Evolutionary conservation across 2,113 vertebrate species (phyloP).

Genomic region (Ictidomys tridecemlineatus): DNA sequence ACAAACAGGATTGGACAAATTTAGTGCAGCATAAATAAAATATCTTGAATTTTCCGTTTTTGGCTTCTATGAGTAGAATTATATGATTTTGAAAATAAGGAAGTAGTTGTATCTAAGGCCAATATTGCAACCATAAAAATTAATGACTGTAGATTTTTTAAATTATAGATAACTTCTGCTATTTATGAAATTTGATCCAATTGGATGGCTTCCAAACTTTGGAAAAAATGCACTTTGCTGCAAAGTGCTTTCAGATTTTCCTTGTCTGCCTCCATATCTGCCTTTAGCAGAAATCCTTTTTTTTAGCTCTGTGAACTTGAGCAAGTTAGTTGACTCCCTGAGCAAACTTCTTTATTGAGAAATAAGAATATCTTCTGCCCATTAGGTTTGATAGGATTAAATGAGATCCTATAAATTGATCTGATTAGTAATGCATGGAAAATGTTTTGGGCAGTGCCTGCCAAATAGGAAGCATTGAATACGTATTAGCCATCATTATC

Average conservation of each 20-base stretch:
- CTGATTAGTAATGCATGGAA: background rate
- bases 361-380: background rate
- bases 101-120: slow-evolving; percentile 8
- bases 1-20: background rate
- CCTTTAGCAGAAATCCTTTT: background rate
- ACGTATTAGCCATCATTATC: background rate
- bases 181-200: background rate
- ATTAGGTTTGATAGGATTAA: background rate
- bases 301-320: background rate
- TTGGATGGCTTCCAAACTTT: slow-evolving; percentile 4
- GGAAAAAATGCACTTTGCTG: background rate
- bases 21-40: background rate
- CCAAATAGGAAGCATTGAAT: background rate
- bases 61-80: background rate
- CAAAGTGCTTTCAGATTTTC: slow-evolving; percentile 3
- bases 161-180: background rate
- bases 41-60: background rate
- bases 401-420: background rate
- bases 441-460: background rate
- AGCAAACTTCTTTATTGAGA: background rate
- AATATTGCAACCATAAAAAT: slow-evolving; percentile 30
- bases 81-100: slow-evolving; percentile 18
- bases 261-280: background rate
- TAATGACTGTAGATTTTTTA: slow-evolving; percentile 6
- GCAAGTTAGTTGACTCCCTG: background rate